These are phyloP conservation scores for Nycticorax nycticorax DNA, from an alignment of 2,113 vertebrate species.

Conservation along the genomic window DNA sequence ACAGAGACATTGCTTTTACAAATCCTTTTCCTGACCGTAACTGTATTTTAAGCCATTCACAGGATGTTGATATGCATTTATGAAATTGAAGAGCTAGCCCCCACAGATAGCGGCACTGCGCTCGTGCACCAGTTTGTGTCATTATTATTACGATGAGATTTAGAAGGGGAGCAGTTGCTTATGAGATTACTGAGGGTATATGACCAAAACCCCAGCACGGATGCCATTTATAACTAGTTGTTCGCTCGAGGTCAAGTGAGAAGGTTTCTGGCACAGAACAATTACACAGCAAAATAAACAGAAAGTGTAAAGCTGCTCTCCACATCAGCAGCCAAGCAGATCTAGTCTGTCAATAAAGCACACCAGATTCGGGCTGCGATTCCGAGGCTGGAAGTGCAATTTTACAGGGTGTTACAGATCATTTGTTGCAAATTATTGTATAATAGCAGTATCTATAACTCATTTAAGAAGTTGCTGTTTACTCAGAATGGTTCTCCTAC, in stretches of 20 bases:
- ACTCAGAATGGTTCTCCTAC: not conserved
- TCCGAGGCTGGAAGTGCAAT: not conserved
- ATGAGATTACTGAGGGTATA: not conserved
- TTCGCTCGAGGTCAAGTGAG: not conserved
- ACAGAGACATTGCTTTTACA: not conserved
- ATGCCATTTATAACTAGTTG: not conserved
- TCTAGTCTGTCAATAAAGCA: not conserved
- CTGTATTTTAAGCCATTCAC: not conserved
- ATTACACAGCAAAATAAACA: not conserved
- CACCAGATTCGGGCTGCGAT: not conserved
- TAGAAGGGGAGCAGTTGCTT: not conserved
- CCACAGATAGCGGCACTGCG: not conserved
- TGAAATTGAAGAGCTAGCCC: constrained; percentile 14
- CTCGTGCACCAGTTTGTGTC: not conserved
- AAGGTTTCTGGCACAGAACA: not conserved
- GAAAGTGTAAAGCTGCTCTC: not conserved
- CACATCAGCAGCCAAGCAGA: not conserved
- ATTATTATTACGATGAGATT: not conserved
- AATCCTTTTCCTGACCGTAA: not conserved
- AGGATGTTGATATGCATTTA: constrained; percentile 7
- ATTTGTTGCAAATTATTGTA: not conserved
- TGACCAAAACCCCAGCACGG: not conserved
- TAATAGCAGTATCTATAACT: not conserved
- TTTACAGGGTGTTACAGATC: not conserved
- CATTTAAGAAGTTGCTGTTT: constrained; percentile 28